phyloP scores from a whole-genome alignment of 2,113 vertebrate species.

The Apeltes quadracus region DNA sequence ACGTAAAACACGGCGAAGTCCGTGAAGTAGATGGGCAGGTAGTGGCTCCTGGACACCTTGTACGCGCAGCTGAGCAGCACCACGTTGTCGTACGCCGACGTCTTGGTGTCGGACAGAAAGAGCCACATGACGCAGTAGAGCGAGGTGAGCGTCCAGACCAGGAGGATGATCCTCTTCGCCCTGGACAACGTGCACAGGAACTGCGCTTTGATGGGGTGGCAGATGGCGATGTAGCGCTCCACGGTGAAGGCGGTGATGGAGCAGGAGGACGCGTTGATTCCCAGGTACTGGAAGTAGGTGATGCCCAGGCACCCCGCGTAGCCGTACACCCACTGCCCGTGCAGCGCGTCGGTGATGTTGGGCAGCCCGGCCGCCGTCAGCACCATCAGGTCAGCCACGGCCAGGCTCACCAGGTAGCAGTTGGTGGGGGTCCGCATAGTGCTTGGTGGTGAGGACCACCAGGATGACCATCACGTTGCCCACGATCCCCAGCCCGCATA shows the following conservation, averaged over 20 bases:
- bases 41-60: constrained; percentile 90
- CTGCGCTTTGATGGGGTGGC: constrained; percentile 96
- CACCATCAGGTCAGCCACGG: constrained; percentile 94
- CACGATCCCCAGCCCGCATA: constrained; percentile 92
- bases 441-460: constrained; percentile 95
- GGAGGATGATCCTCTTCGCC: constrained; percentile 94
- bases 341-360: constrained; percentile 93
- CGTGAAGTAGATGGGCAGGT: constrained; percentile 95
- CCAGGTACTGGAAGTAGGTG: constrained; percentile 95
- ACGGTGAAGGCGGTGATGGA: constrained; percentile 97
- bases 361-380: constrained; percentile 94
- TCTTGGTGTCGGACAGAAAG: constrained; percentile 91
- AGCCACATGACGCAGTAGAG: constrained; percentile 97
- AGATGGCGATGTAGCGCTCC: constrained; percentile 98
- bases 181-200: constrained; percentile 94
- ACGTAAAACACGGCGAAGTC: constrained; percentile 95
- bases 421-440: constrained; percentile 99
- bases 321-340: constrained; percentile 93
- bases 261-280: constrained; percentile 97
- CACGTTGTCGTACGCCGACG: constrained; percentile 84
- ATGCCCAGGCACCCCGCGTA: constrained; percentile 92
- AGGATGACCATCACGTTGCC: constrained; percentile 98
- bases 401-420: constrained; percentile 97
- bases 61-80: constrained; percentile 89
- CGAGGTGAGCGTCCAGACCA: constrained; percentile 94